A percentile compares a stretch with the other conserved stretches of the same genome.
These are phyloP conservation scores for Lasioglossum albipes DNA, from an alignment of 1,140 invertebrate genomes.

Conservation along the genomic window DNA sequence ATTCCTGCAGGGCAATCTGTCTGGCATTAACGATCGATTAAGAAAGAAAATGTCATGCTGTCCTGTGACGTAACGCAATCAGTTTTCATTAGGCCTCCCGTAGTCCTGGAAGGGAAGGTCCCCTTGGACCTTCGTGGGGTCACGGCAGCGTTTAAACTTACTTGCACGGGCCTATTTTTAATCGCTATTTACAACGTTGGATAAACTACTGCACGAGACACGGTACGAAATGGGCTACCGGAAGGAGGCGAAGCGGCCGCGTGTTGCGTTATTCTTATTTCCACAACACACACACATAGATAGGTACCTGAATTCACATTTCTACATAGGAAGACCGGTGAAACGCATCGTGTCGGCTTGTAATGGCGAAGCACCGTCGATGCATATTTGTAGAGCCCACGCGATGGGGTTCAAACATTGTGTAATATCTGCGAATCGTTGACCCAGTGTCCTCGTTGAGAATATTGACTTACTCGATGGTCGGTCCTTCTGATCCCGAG, in stretches of 20 bases:
- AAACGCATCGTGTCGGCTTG: background rate
- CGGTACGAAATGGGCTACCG: too few species aligned
- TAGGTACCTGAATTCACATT: too few species aligned
- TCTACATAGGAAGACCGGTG: too few species aligned
- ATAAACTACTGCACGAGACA: too few species aligned
- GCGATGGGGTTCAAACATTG: background rate
- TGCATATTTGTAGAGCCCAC: background rate
- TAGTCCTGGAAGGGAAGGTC: background rate
- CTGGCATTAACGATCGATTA: conserved; percentile 38
- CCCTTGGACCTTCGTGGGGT: background rate
- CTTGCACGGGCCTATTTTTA: too few species aligned
- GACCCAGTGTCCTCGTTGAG: background rate
- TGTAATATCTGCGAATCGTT: conserved; percentile 17
- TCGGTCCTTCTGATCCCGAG: background rate
- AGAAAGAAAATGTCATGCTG: conserved; percentile 33
- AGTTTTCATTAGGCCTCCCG: conserved; percentile 12
- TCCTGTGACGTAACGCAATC: conserved; percentile 23
- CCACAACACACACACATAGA: too few species aligned
- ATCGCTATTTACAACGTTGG: too few species aligned
- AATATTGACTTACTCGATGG: background rate
- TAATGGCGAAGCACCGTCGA: background rate
- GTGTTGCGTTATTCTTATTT: too few species aligned
- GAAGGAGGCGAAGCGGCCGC: too few species aligned
- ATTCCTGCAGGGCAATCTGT: conserved; percentile 58
- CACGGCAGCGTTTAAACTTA: background rate